Evolutionary conservation across 2,888 invertebrate species (phyloP).

Genomic region (Eupithecia subfuscata): DNA sequence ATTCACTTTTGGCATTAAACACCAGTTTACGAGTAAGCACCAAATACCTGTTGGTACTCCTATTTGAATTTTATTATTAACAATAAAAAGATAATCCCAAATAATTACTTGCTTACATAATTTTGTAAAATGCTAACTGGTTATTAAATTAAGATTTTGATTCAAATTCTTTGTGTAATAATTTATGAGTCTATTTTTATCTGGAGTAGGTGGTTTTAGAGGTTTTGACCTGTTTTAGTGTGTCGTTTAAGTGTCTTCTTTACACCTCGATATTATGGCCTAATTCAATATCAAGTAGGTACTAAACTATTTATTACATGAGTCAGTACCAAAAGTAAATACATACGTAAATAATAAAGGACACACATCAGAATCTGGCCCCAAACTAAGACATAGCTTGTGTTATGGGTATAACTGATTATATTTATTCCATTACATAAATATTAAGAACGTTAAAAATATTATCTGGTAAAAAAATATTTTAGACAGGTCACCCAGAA

Average conservation of each 20-base stretch:
- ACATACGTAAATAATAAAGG: not conserved
- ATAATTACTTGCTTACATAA: constrained; percentile 6
- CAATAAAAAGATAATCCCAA: constrained; percentile 13
- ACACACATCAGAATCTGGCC: not conserved
- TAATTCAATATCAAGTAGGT: not conserved
- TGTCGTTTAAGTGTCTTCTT: not conserved
- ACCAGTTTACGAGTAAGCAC: not conserved
- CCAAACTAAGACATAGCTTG: not conserved
- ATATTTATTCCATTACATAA: no score
- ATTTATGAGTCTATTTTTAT: constrained; percentile 42
- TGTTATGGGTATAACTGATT: no score
- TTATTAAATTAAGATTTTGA: constrained; percentile 34
- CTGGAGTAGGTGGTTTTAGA: constrained; percentile 31
- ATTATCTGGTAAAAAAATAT: no score
- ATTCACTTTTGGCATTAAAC: not conserved
- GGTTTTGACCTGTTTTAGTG: constrained; percentile 16
- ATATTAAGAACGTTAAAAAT: no score
- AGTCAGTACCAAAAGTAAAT: not conserved
- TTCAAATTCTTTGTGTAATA: constrained; percentile 29
- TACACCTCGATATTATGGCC: not conserved
- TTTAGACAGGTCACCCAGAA: no score
- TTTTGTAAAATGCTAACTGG: constrained; percentile 31
- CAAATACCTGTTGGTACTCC: not conserved
- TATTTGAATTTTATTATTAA: not conserved
- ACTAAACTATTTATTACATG: not conserved